phyloP scores from a whole-genome alignment of 1,140 invertebrate genomes.

The Philotrypesis tridentata region DNA sequence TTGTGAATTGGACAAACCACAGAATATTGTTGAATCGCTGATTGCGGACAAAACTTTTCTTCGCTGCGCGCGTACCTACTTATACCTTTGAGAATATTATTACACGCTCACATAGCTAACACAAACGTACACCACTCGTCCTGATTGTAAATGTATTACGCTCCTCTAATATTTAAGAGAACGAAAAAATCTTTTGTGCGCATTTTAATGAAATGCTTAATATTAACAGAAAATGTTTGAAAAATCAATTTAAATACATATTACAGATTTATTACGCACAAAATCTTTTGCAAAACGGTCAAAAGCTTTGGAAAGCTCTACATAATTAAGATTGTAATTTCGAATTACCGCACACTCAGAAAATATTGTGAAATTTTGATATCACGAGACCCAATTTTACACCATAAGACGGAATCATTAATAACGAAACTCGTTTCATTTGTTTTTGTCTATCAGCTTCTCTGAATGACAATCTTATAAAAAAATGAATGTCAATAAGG shows the following conservation, averaged over 20 bases:
- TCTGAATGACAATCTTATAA: not conserved
- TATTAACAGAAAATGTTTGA: conserved; percentile 36
- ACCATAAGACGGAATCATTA: not conserved
- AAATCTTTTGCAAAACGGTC: conserved; percentile 41
- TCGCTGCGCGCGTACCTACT: not conserved
- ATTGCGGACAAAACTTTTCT: conserved; percentile 1
- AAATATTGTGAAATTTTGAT: not conserved
- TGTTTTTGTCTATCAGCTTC: not conserved
- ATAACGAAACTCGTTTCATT: not conserved
- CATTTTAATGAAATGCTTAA: conserved; percentile 51
- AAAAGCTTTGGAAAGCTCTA: conserved; percentile 22
- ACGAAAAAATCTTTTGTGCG: conserved; percentile 40
- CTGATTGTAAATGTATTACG: not conserved
- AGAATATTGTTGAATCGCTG: not conserved
- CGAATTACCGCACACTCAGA: not conserved
- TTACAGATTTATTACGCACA: conserved; percentile 29
- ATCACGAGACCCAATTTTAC: not conserved
- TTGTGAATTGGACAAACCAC: not conserved
- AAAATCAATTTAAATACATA: conserved; percentile 22
- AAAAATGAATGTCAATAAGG: not conserved
- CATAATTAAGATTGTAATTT: not conserved
- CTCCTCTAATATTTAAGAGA: not conserved
- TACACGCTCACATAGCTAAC: not conserved
- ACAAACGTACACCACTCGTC: not conserved
- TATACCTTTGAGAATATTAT: not conserved